phyloP scores from a whole-genome alignment of 2,797 vertebrate species.

The Sebastes cheni region DNA sequence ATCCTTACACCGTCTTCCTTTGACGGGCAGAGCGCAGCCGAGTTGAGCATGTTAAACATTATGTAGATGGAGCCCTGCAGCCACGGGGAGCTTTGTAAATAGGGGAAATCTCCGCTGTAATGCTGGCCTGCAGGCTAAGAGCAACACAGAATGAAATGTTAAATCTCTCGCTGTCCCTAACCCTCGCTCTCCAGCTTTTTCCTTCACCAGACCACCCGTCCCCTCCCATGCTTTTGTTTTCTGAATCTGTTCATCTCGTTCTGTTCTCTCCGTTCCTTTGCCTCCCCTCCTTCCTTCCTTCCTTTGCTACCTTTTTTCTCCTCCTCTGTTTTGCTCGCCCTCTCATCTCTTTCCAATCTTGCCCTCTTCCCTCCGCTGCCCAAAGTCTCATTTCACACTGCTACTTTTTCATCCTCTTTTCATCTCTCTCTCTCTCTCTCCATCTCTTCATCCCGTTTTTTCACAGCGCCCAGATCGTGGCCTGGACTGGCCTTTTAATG shows the following conservation, averaged over 20 bases:
- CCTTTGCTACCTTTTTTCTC: constrained; percentile 14
- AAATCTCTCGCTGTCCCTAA: constrained; percentile 45
- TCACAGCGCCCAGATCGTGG: constrained; percentile 42
- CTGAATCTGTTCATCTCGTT: constrained; percentile 39
- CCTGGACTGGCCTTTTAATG: constrained; percentile 67
- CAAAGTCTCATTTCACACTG: constrained; percentile 62
- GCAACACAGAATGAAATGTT: constrained; percentile 53
- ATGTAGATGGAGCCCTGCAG: constrained; percentile 67
- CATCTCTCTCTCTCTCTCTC: constrained; percentile 23
- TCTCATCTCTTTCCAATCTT: constrained; percentile 57
- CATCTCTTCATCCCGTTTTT: constrained; percentile 44
- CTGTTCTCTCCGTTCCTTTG: not conserved
- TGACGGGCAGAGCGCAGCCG: constrained; percentile 52
- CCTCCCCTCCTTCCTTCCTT: not conserved
- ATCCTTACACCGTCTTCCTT: constrained; percentile 58
- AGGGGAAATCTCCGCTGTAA: constrained; percentile 64
- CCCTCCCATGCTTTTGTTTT: constrained; percentile 46
- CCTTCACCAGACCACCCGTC: constrained; percentile 20
- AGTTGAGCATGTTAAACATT: constrained; percentile 72
- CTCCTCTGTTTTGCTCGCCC: constrained; percentile 31
- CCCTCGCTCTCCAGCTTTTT: constrained; percentile 11
- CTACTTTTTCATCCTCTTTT: constrained; percentile 59
- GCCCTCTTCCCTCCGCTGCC: constrained; percentile 23
- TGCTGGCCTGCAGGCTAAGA: constrained; percentile 53
- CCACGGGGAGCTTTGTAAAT: constrained; percentile 68